Conservation (phyloP, 2,888 invertebrate species). For the Cataglyphis livida region DNA sequence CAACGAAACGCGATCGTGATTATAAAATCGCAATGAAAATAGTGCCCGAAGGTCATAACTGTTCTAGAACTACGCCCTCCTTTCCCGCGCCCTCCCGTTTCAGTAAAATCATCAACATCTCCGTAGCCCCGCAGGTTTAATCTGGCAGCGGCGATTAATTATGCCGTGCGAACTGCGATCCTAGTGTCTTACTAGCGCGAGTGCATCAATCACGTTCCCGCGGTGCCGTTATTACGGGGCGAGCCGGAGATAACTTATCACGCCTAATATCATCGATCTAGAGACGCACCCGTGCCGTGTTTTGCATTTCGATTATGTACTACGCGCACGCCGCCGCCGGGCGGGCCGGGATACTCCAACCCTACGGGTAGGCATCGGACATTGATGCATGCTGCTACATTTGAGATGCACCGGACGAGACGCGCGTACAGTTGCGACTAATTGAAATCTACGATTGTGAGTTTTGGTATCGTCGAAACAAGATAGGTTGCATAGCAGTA, state of each 20-base stretch:
- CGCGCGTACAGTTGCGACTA: slow-evolving; percentile 63
- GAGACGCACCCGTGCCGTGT: slow-evolving; percentile 59
- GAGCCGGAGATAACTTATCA: slow-evolving; percentile 71
- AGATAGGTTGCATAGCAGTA: slow-evolving; percentile 42
- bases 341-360: slow-evolving; percentile 13
- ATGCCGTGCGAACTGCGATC: slow-evolving; percentile 30
- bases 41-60: slow-evolving; percentile 15
- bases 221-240: slow-evolving; percentile 61
- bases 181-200: slow-evolving; percentile 61
- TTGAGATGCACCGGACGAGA: slow-evolving; percentile 22
- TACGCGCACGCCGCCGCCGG: slow-evolving; percentile 21
- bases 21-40: slow-evolving; percentile 1
- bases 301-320: slow-evolving; percentile 74
- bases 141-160: slow-evolving; percentile 66
- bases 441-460: slow-evolving; percentile 84
- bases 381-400: slow-evolving; percentile 73
- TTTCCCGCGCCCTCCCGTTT: background rate
- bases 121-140: slow-evolving; percentile 57
- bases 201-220: slow-evolving; percentile 67
- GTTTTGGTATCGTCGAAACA: slow-evolving; percentile 68
- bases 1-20: slow-evolving; percentile 17
- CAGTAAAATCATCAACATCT: slow-evolving; percentile 23
- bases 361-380: slow-evolving; percentile 39
- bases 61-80: background rate
- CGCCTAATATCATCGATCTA: slow-evolving; percentile 72